Percentiles rank a stretch among this genome's conserved stretches.
phyloP scores from a whole-genome alignment of 2,888 invertebrate species.

The Rhagophthalmus giganteus region DNA sequence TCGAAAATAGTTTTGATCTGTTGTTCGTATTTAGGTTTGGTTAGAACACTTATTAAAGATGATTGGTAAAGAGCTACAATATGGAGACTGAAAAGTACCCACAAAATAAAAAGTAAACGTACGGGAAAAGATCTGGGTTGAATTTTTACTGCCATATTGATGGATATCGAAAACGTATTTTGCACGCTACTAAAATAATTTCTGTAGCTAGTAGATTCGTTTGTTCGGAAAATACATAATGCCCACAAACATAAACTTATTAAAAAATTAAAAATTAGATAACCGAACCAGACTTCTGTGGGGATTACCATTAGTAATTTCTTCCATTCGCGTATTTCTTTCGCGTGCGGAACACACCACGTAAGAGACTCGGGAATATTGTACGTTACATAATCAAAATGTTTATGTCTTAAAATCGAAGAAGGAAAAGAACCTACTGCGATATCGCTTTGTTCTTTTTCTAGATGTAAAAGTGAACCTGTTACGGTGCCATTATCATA shows the following conservation, averaged over 20 bases:
- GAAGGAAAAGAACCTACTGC: slow-evolving; percentile 47
- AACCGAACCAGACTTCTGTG: slow-evolving; percentile 25
- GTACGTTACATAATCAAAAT: slow-evolving; percentile 44
- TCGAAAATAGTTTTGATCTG: slow-evolving; percentile 38
- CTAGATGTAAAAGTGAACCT: slow-evolving; percentile 40
- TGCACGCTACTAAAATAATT: slow-evolving; percentile 22
- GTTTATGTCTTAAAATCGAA: slow-evolving; percentile 35
- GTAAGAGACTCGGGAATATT: slow-evolving; percentile 45
- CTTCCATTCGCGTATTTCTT: slow-evolving; percentile 35
- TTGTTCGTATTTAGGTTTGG: slow-evolving; percentile 36
- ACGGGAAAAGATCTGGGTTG: slow-evolving; percentile 36
- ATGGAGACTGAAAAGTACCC: slow-evolving; percentile 39
- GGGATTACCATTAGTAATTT: slow-evolving; percentile 30
- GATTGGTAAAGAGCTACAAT: slow-evolving; percentile 39
- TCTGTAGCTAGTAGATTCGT: slow-evolving; percentile 24
- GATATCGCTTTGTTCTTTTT: slow-evolving; percentile 41
- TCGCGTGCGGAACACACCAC: slow-evolving; percentile 48
- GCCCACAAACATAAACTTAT: slow-evolving; percentile 16
- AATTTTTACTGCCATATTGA: slow-evolving; percentile 33
- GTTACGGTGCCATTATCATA: slow-evolving; percentile 37
- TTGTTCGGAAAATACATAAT: slow-evolving; percentile 2
- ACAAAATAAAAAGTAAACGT: slow-evolving; percentile 35
- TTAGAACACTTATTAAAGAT: slow-evolving; percentile 40
- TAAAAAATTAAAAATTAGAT: slow-evolving; percentile 16
- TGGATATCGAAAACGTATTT: slow-evolving; percentile 30